Evolutionary conservation across 2,888 invertebrate genomes (phyloP).

Genomic region (Phaedon cochleariae): DNA sequence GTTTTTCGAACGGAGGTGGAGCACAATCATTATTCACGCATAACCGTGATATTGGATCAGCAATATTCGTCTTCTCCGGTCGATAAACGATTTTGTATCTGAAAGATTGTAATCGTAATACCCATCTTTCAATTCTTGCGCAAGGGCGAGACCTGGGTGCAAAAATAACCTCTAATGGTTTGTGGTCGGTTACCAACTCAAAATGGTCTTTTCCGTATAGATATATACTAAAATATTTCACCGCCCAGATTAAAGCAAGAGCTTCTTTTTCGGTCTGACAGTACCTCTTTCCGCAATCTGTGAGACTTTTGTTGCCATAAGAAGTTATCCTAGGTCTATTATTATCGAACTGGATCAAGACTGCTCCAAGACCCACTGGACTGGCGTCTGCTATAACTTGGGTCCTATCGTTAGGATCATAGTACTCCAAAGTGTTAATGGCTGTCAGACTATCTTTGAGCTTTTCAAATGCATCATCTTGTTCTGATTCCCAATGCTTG

Average conservation of each 20-base stretch:
- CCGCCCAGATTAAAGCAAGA: too few species aligned
- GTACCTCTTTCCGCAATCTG: constrained; percentile 46
- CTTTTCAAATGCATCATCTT: too few species aligned
- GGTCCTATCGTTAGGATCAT: constrained; percentile 36
- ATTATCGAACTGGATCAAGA: constrained; percentile 43
- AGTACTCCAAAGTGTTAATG: constrained; percentile 45
- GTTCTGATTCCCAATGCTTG: too few species aligned
- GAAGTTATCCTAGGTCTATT: constrained; percentile 40
- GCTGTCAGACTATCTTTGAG: too few species aligned
- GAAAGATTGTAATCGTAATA: too few species aligned
- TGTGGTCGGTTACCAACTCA: constrained; percentile 46
- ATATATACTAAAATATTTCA: too few species aligned
- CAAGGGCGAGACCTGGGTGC: constrained; percentile 41
- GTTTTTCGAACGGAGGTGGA: background rate
- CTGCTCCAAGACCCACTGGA: too few species aligned
- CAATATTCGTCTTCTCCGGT: constrained; percentile 28
- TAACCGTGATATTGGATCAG: constrained; percentile 27
- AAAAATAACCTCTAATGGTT: constrained; percentile 54
- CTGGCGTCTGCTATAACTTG: constrained; percentile 48
- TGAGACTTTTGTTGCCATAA: constrained; percentile 45
- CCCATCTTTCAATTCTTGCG: constrained; percentile 28
- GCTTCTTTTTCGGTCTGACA: constrained; percentile 51
- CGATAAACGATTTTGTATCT: constrained; percentile 24
- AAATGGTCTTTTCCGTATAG: too few species aligned
- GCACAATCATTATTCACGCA: background rate